phyloP scores from a whole-genome alignment of 2,113 vertebrate species.

The Phaethon lepturus region DNA sequence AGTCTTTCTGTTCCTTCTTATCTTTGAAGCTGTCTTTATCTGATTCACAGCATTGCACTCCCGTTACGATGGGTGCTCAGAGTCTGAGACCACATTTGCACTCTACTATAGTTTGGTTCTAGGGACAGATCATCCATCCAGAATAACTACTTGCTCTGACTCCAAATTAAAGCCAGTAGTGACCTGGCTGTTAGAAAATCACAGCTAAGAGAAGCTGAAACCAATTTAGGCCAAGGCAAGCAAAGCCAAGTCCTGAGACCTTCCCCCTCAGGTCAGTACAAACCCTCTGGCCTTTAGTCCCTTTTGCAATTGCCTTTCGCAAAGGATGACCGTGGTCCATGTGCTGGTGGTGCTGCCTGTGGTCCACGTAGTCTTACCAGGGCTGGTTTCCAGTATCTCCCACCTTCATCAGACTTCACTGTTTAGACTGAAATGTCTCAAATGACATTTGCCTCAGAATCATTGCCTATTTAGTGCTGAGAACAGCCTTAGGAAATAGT shows the following conservation, averaged over 20 bases:
- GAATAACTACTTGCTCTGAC: not conserved
- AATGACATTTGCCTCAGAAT: not conserved
- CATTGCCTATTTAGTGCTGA: not conserved
- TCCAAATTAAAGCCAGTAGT: not conserved
- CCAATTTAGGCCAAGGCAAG: not conserved
- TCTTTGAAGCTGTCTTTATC: not conserved
- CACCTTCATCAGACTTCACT: not conserved
- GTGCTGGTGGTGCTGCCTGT: not conserved
- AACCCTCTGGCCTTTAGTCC: not conserved
- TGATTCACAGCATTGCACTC: no score
- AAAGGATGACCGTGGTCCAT: not conserved
- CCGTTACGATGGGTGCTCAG: no score
- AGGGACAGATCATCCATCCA: not conserved
- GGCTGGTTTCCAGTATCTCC: not conserved
- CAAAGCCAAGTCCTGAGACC: not conserved
- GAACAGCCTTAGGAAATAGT: not conserved
- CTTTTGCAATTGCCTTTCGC: not conserved
- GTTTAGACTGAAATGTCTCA: not conserved
- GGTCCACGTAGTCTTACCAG: not conserved
- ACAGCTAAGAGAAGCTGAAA: not conserved
- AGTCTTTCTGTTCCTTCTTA: not conserved
- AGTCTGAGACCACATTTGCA: not conserved
- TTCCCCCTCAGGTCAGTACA: not conserved
- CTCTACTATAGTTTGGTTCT: not conserved
- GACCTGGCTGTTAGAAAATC: not conserved